Conservation (phyloP, 2,113 vertebrate genomes). For the Anas platyrhynchos region DNA sequence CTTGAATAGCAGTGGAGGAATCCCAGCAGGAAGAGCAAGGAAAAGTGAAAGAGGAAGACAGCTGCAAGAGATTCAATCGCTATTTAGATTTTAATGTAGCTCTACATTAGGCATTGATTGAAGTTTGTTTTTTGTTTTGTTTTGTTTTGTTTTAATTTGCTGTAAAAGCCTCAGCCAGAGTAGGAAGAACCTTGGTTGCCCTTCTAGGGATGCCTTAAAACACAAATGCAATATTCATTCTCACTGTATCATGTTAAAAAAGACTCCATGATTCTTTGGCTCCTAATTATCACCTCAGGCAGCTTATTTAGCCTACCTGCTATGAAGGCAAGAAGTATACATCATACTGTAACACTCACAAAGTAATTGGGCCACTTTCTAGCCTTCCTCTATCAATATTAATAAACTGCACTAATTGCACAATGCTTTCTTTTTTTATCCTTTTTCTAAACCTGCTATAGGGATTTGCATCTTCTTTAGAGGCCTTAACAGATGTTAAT, state of each 20-base stretch:
- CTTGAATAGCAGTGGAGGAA: neutral
- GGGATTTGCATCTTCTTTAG: constrained; percentile 56
- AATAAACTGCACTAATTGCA: constrained; percentile 40
- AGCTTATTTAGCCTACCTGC: constrained; percentile 32
- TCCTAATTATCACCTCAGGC: constrained; percentile 29
- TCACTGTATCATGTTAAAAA: neutral
- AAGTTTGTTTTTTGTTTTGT: neutral
- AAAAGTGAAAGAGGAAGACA: neutral
- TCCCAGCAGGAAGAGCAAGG: neutral
- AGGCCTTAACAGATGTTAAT: constrained; percentile 52
- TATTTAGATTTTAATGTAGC: neutral
- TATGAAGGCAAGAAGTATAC: neutral
- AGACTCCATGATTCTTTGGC: neutral
- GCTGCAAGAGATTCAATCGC: neutral
- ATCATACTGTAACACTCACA: neutral
- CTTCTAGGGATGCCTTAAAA: neutral
- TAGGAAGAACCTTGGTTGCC: neutral
- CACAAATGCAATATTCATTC: neutral
- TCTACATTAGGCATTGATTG: neutral
- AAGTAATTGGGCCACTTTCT: constrained; percentile 15
- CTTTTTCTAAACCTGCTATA: constrained; percentile 30
- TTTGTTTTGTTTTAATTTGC: neutral
- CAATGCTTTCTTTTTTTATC: neutral
- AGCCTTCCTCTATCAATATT: constrained; percentile 27
- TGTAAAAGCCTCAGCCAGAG: neutral